phyloP scores from a whole-genome alignment of 2,888 invertebrate genomes.

The Acleris emargana region DNA sequence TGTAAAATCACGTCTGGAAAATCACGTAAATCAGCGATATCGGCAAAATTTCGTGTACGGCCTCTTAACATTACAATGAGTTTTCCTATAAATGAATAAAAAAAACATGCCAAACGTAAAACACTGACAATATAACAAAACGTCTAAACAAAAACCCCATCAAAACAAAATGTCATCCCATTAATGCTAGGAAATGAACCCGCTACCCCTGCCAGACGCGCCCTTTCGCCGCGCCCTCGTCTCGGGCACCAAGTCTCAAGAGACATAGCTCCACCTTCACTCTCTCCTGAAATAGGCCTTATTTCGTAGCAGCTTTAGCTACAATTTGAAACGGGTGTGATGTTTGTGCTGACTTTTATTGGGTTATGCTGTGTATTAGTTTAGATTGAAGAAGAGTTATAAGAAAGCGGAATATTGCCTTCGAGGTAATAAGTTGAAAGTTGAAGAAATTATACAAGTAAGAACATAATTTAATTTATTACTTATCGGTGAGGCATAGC shows the following conservation, averaged over 20 bases:
- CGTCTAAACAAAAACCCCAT: neutral
- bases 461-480: too few species aligned
- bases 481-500: too few species aligned
- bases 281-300: neutral
- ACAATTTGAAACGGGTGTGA: neutral
- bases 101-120: too few species aligned
- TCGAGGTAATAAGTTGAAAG: neutral
- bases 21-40: too few species aligned
- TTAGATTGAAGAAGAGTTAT: neutral
- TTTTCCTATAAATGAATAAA: too few species aligned
- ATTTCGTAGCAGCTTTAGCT: neutral
- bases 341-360: neutral
- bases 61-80: too few species aligned
- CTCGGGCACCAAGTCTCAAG: conserved; percentile 1
- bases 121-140: neutral
- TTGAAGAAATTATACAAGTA: too few species aligned
- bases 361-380: neutral
- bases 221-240: conserved; percentile 25
- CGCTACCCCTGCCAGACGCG: conserved; percentile 22
- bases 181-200: conserved; percentile 27
- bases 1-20: too few species aligned
- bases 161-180: conserved; percentile 29
- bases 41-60: too few species aligned
- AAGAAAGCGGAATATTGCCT: neutral
- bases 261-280: neutral